Evolutionary conservation across 2,113 vertebrate genomes (phyloP).

Genomic region (Panurus biarmicus): DNA sequence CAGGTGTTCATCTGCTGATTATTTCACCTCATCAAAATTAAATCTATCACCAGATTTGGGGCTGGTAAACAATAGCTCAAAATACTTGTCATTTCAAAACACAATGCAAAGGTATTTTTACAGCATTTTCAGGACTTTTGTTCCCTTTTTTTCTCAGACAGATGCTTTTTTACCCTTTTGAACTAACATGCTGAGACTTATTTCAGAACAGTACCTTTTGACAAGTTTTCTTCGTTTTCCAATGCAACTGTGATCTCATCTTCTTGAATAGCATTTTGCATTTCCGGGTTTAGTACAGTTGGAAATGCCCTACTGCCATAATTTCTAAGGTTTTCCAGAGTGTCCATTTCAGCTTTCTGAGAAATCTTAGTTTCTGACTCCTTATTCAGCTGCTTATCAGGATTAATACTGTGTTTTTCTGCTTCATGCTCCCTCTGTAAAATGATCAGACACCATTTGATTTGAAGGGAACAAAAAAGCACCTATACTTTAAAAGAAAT

Average conservation of each 20-base stretch:
- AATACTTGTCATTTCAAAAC: background rate
- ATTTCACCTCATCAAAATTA: background rate
- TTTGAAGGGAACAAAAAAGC: background rate
- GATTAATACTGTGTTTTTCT: slow-evolving; percentile 42
- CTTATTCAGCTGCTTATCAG: slow-evolving; percentile 26
- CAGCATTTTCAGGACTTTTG: background rate
- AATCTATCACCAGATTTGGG: background rate
- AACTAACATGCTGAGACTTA: background rate
- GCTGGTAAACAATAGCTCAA: background rate
- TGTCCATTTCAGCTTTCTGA: slow-evolving; percentile 33
- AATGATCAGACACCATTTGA: background rate
- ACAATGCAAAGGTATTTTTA: background rate
- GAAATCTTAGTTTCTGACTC: slow-evolving; percentile 38
- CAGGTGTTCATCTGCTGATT: background rate
- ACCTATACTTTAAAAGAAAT: background rate
- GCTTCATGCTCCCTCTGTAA: slow-evolving; percentile 58
- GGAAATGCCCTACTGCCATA: slow-evolving; percentile 25
- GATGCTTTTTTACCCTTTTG: background rate
- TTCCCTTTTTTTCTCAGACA: background rate
- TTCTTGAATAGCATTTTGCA: slow-evolving; percentile 53
- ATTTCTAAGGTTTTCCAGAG: slow-evolving; percentile 43
- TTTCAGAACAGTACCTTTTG: slow-evolving; percentile 69
- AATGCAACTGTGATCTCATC: slow-evolving; percentile 66
- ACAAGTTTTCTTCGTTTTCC: slow-evolving; percentile 69
- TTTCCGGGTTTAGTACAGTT: background rate